Evolutionary conservation across 1,140 invertebrate species (phyloP), one percentile per base, ranked within the genome.

Genomic region (Leptoteleia sp.): DNA sequence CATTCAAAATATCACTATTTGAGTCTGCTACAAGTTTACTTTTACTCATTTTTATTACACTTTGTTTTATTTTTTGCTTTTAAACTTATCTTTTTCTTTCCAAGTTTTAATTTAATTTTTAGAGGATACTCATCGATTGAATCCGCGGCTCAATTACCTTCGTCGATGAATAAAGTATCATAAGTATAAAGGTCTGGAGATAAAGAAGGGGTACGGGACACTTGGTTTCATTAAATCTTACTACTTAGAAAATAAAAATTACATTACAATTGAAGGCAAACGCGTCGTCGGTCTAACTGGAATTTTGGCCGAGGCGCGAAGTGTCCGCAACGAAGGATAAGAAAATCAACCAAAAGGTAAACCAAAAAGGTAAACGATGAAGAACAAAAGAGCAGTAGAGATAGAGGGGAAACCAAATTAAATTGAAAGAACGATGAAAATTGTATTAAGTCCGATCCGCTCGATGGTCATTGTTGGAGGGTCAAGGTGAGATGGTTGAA

Each of bases 171-270:
- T 37, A 65, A 61, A 61, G 47, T 50, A 25, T 55, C 67, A 45
- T 67, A 62, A 78, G 62, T 79, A 73, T 71, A 79, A 79, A 73
- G 76, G 55, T 72, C 55, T n/a, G n/a, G 42, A 62, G 62, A 62
- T 27, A 73, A 57, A 19, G 73, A n/a, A n/a, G n/a, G n/a, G n/a
- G n/a, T n/a, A n/a, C n/a, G 55, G 76, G 76, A 67, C 43, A 68
- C 35, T 73, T 79, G 61, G 31, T 11, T 67, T 73, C 61, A 64
- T 72, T 79, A 70, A 67, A 38, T 48, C 76, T 79, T 73, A 38
- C 76, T 79, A 79, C 76, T 79, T 79, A 73, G 55, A 71, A 79
- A 78, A 72, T 78, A 68, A 78, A 78, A 72, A 73, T 68, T 73
- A 73, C 62, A 50, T 71, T 77, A 77, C 61, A 68, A 47, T 78